phyloP scores from a whole-genome alignment of 2,797 vertebrate species.

The Pseudomugil gertrudae region DNA sequence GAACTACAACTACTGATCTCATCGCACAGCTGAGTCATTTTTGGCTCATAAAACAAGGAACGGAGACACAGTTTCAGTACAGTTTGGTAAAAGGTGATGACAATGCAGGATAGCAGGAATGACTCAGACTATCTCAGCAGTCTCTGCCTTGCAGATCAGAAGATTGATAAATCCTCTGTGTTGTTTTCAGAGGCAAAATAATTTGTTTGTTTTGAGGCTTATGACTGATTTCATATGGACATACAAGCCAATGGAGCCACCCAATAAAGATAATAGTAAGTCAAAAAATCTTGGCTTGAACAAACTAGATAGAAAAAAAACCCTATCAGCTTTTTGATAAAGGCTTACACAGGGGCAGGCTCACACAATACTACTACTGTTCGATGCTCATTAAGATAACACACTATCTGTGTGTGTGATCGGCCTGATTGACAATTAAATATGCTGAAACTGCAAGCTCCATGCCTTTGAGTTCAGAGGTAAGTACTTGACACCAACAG shows the following conservation, averaged over 20 bases:
- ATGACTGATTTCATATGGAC: slow-evolving; percentile 56
- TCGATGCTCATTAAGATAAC: slow-evolving; percentile 78
- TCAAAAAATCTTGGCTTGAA: slow-evolving; percentile 55
- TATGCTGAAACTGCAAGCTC: slow-evolving; percentile 66
- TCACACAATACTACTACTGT: slow-evolving; percentile 73
- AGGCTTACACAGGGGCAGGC: slow-evolving; percentile 55
- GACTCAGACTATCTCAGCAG: slow-evolving; percentile 60
- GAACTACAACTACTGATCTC: slow-evolving; percentile 52
- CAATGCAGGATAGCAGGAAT: slow-evolving; percentile 51
- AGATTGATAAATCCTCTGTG: slow-evolving; percentile 56
- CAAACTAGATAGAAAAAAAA: slow-evolving; percentile 44
- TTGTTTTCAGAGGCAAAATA: slow-evolving; percentile 54
- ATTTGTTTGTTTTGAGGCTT: slow-evolving; percentile 58
- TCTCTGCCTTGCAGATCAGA: slow-evolving; percentile 48
- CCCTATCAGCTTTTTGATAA: slow-evolving; percentile 62
- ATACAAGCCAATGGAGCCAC: slow-evolving; percentile 55
- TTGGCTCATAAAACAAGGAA: slow-evolving; percentile 55
- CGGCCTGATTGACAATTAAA: slow-evolving; percentile 65
- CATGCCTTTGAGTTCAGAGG: slow-evolving; percentile 49
- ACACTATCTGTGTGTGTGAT: slow-evolving; percentile 66
- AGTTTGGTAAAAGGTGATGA: slow-evolving; percentile 45
- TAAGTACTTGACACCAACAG: slow-evolving; percentile 64
- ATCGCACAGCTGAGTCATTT: slow-evolving; percentile 45
- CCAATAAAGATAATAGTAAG: slow-evolving; percentile 54
- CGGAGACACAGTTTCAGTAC: slow-evolving; percentile 23